Evolutionary conservation across 1,140 invertebrate species (phyloP), one percentile per base, ranked within the genome.

Genomic region (Lasaia peninsularis): DNA sequence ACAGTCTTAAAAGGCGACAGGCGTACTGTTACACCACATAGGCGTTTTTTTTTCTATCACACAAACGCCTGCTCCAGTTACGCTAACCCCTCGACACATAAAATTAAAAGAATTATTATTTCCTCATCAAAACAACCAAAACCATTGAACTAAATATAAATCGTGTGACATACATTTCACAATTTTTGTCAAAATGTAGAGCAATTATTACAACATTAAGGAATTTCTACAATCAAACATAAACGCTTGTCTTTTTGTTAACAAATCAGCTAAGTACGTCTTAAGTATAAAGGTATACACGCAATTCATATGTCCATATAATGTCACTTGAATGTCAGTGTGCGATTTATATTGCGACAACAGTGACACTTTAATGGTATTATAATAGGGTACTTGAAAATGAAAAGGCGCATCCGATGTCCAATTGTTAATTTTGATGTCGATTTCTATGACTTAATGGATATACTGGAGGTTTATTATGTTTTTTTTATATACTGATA

Each of bases 291-390:
- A 64, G 67, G 63, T 61, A 56, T 65, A 57, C 60, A 60, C 62
- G 63, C 70, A 66, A 79, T 79, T 76, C 68, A 75, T 71, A 54
- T 74, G 74, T 79, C 77, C 70, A 67, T 65, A 70, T 72, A 73
- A 77, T 75, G 73, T 71, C 72, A 74, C 54, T 56, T 52, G 68
- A 67, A 71, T 76, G 73, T 70, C 68, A 69, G 33, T 61, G 58
- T 65, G 52, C 62, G 54, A 65, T 65, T 63, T 61, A 59, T 61
- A 52, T 61, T 63, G 70, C 66, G 54, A 62, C 58, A 67, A 59
- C 58, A 54, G 60, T 56, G 37, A 35, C 56, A 63, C 67, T 65
- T 56, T 69, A 69, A 69, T 63, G 67, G 14, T 66, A 69, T 63
- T 69, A 69, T 66, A 69, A 69, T 69, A 63, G 67, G 55, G 55